A percentile compares a stretch with the other conserved stretches of the same genome.
Evolutionary conservation across 1,140 invertebrate species (phyloP).

Genomic region (Holotrichia oblita): DNA sequence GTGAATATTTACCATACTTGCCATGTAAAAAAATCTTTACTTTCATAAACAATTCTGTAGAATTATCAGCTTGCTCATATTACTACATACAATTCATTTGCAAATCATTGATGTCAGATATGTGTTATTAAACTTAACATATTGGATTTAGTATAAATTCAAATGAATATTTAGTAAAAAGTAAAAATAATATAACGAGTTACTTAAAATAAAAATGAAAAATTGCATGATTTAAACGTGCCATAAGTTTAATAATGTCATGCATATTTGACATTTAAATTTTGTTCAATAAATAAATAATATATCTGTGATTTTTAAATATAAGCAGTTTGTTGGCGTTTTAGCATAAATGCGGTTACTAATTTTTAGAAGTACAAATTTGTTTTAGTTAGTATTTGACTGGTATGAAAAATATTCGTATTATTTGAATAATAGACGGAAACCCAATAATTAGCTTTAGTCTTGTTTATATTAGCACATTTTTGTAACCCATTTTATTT

Average conservation of each 20-base stretch:
- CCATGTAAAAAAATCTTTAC: no score
- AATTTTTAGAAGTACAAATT: conserved; percentile 17
- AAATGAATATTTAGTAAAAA: no score
- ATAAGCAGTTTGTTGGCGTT: conserved; percentile 15
- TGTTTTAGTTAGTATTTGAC: neutral
- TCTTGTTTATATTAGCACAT: neutral
- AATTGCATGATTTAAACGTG: neutral
- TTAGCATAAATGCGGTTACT: neutral
- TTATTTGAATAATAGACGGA: neutral
- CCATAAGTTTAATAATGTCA: neutral
- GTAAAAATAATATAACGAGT: no score
- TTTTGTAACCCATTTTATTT: neutral
- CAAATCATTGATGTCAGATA: no score
- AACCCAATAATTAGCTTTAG: neutral
- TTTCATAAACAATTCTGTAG: no score
- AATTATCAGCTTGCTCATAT: no score
- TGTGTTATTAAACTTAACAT: no score
- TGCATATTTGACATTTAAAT: conserved; percentile 4
- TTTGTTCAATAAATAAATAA: neutral
- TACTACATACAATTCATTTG: no score
- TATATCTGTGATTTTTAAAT: conserved; percentile 30
- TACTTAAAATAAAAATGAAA: neutral
- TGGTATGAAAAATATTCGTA: neutral
- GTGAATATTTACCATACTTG: no score
- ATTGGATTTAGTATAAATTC: no score